Conservation (phyloP, 2,797 vertebrate genomes). For the Eulemur mongoz region DNA sequence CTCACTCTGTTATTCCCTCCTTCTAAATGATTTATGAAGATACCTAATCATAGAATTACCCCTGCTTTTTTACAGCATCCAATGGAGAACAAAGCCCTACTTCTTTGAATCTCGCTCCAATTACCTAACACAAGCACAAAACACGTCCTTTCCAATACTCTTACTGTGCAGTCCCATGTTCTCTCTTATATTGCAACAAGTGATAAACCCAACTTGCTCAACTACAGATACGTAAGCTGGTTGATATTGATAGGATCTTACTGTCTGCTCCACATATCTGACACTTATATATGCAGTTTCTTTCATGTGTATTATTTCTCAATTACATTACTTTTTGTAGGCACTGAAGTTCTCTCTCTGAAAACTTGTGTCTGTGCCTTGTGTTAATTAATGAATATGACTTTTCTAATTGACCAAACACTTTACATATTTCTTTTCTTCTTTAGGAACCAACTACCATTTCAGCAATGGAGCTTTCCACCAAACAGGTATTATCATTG, state of each 20-base stretch:
- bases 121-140: neutral
- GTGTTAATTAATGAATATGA: neutral
- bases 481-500: conserved; percentile 92
- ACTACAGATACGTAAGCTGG: neutral
- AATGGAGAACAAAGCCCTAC: neutral
- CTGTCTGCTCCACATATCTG: neutral
- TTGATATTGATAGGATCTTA: neutral
- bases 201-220: neutral
- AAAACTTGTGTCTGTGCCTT: neutral
- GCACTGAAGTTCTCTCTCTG: neutral
- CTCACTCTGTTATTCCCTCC: neutral
- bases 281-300: neutral
- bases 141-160: neutral
- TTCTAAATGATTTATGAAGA: neutral
- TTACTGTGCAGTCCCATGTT: neutral
- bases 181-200: neutral
- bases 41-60: neutral
- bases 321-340: neutral
- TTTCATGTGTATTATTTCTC: neutral
- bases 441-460: conserved; percentile 93
- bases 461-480: conserved; percentile 97
- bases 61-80: neutral
- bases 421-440: conserved; percentile 31
- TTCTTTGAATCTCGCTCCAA: neutral
- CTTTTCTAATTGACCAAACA: neutral